Percentiles rank a stretch among this genome's conserved stretches.
phyloP scores from a whole-genome alignment of 2,888 invertebrate species.

The Pachycephus smyrnensis region DNA sequence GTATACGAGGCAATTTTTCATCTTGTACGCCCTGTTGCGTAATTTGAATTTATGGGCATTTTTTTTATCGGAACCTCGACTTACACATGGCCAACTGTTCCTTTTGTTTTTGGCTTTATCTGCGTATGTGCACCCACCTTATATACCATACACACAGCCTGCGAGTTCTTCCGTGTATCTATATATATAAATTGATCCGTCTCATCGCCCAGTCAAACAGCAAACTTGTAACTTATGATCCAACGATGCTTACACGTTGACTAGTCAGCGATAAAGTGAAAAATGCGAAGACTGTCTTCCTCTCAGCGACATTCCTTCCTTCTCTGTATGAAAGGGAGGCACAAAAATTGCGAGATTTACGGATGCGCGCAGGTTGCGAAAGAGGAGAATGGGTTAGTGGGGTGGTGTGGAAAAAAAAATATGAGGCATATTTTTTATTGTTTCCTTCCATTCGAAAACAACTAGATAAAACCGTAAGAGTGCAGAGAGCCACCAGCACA shows the following conservation, averaged over 20 bases:
- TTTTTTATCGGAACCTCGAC: conserved; percentile 29
- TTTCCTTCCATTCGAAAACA: not conserved
- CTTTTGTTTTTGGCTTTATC: not conserved
- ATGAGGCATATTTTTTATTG: not conserved
- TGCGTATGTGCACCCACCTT: not conserved
- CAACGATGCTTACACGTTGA: conserved; percentile 13
- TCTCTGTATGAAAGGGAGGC: not conserved
- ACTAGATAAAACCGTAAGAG: not conserved
- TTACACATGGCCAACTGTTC: not conserved
- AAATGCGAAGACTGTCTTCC: conserved; percentile 4
- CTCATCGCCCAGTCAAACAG: conserved; percentile 19
- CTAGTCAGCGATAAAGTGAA: conserved; percentile 24
- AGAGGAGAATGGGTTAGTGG: not conserved
- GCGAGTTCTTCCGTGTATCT: not conserved
- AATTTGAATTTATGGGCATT: conserved; percentile 40
- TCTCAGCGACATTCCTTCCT: not conserved
- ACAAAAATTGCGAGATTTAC: not conserved
- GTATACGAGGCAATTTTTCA: conserved; percentile 41
- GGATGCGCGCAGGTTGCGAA: not conserved
- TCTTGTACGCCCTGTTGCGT: conserved; percentile 24
- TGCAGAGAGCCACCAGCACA: not conserved
- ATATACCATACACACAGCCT: not conserved
- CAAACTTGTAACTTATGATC: conserved; percentile 20
- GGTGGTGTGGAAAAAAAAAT: not conserved
- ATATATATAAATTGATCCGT: conserved; percentile 21